Evolutionary conservation across 2,113 vertebrate genomes (phyloP).

Genomic region (Leiothrix lutea): DNA sequence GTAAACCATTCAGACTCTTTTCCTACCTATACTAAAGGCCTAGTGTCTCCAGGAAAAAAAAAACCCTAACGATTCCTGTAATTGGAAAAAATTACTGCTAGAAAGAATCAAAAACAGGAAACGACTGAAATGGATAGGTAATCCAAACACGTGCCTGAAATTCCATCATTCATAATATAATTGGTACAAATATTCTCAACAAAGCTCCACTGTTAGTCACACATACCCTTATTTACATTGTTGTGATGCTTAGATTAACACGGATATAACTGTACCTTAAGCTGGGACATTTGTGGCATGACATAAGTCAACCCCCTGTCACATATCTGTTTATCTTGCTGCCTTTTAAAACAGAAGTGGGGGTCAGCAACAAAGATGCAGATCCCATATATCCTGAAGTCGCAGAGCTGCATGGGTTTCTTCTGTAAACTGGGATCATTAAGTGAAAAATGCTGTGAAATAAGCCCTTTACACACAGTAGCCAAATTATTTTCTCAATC

Average conservation of each 20-base stretch:
- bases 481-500: background rate
- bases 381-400: background rate
- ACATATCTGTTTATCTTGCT: background rate
- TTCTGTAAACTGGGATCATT: background rate
- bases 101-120: conserved; percentile 68
- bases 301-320: background rate
- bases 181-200: conserved; percentile 18
- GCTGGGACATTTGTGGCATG: background rate
- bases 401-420: background rate
- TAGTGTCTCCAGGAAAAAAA: conserved; percentile 80
- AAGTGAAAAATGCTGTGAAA: background rate
- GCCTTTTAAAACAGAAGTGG: background rate
- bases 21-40: conserved; percentile 82
- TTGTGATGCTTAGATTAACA: background rate
- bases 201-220: conserved; percentile 44
- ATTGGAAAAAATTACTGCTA: conserved; percentile 85
- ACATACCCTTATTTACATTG: background rate
- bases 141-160: conserved; percentile 67
- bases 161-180: conserved; percentile 66
- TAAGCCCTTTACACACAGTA: background rate
- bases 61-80: conserved; percentile 75
- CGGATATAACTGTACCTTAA: background rate
- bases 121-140: conserved; percentile 52
- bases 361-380: background rate
- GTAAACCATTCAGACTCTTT: conserved; percentile 56